Evolutionary conservation across 2,113 vertebrate species (phyloP).

Genomic region (Hemiscyllium ocellatum): DNA sequence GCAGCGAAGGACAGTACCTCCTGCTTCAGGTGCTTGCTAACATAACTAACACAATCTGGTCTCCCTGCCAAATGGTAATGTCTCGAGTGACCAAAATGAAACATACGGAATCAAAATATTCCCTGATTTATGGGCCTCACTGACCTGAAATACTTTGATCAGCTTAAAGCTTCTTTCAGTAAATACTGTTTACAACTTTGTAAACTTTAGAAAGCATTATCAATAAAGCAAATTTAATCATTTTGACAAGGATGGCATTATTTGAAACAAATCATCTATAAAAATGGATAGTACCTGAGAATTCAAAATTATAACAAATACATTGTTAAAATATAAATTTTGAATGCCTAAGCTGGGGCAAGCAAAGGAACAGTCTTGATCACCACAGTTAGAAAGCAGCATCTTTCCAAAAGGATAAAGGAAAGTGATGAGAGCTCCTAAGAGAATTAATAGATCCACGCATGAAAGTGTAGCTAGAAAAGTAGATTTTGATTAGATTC

Average conservation of each 20-base stretch:
- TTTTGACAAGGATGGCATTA: not conserved
- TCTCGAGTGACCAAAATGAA: not conserved
- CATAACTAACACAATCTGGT: not conserved
- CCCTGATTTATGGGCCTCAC: not conserved
- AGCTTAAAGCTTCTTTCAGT: not conserved
- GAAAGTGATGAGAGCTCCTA: not conserved
- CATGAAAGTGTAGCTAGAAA: not conserved
- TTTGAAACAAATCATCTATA: not conserved
- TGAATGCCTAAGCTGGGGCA: not conserved
- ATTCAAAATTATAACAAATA: not conserved
- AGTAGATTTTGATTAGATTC: not conserved
- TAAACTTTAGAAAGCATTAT: not conserved
- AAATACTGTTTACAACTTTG: not conserved
- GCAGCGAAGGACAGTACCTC: not conserved
- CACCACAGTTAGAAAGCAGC: not conserved
- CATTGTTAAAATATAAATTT: not conserved
- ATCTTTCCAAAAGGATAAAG: not conserved
- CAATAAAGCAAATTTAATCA: not conserved
- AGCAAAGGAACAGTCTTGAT: not conserved
- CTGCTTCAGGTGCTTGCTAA: not conserved
- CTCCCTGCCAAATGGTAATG: not conserved
- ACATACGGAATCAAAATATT: not conserved
- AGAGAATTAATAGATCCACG: not conserved
- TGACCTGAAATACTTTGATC: not conserved
- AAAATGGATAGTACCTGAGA: not conserved